These are phyloP conservation scores for Celastrina argiolus DNA, from an alignment of 2,888 invertebrate genomes.

Conservation along the genomic window DNA sequence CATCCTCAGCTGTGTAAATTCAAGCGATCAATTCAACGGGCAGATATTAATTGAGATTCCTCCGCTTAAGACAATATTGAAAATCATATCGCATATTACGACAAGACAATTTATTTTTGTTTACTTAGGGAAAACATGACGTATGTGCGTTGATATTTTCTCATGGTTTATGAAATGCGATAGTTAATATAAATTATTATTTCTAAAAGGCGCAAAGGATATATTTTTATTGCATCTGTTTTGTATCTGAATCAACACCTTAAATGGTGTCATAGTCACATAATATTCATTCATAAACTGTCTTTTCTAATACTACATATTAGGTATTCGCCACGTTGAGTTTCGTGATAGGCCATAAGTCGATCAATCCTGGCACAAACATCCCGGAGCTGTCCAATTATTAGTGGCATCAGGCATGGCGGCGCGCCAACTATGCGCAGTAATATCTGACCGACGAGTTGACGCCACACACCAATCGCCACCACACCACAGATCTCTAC, in stretches of 20 bases:
- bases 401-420: conserved; percentile 57
- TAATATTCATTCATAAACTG: background rate
- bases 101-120: background rate
- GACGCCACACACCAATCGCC: conserved; percentile 39
- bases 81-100: background rate
- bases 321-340: background rate
- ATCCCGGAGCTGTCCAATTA: conserved; percentile 23
- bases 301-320: background rate
- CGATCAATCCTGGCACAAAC: conserved; percentile 9
- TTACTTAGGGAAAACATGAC: background rate
- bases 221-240: background rate
- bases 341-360: conserved; percentile 6
- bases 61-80: background rate
- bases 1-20: conserved; percentile 27
- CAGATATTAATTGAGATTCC: conserved; percentile 3
- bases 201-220: background rate
- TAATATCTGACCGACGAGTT: conserved; percentile 58
- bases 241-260: background rate
- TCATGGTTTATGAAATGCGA: background rate
- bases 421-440: conserved; percentile 65
- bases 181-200: background rate
- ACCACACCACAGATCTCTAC: no score
- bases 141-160: background rate
- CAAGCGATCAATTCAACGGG: conserved; percentile 17
- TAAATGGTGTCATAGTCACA: background rate